phyloP scores from a whole-genome alignment of 2,797 vertebrate species.

The Neosalanx taihuensis region DNA sequence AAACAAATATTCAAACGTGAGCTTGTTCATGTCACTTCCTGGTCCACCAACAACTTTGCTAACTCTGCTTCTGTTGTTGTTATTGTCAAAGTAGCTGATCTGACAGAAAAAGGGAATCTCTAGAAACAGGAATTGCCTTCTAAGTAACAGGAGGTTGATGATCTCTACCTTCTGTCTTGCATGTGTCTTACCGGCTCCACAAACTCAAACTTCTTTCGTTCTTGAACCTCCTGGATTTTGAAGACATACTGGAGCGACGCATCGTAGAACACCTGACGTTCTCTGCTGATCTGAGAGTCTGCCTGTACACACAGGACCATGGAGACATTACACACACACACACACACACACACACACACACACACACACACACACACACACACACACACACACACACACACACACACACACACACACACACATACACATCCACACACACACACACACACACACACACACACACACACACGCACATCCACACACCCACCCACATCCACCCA shows the following conservation, averaged over 20 bases:
- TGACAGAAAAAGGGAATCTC: slow-evolving; percentile 46
- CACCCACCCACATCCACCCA: not conserved
- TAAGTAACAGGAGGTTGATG: slow-evolving; percentile 64
- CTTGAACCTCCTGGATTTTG: slow-evolving; percentile 98
- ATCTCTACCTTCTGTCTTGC: slow-evolving; percentile 57
- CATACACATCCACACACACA: no score
- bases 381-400: not conserved
- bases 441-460: no score
- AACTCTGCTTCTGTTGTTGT: slow-evolving; percentile 27
- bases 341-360: not conserved
- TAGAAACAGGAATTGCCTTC: slow-evolving; percentile 57
- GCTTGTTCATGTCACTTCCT: no score
- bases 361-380: not conserved
- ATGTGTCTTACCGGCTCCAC: slow-evolving; percentile 88
- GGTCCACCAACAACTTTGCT: not conserved
- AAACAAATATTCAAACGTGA: not conserved
- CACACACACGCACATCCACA: no score
- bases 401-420: no score
- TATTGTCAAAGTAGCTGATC: slow-evolving; percentile 61
- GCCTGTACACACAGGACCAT: slow-evolving; percentile 72
- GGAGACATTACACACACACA: not conserved
- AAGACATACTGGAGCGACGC: slow-evolving; percentile 97
- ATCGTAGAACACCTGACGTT: slow-evolving; percentile 93
- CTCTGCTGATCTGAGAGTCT: slow-evolving; percentile 90
- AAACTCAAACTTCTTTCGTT: slow-evolving; percentile 99